phyloP scores from a whole-genome alignment of 2,113 vertebrate genomes.

The Smithornis capensis region DNA sequence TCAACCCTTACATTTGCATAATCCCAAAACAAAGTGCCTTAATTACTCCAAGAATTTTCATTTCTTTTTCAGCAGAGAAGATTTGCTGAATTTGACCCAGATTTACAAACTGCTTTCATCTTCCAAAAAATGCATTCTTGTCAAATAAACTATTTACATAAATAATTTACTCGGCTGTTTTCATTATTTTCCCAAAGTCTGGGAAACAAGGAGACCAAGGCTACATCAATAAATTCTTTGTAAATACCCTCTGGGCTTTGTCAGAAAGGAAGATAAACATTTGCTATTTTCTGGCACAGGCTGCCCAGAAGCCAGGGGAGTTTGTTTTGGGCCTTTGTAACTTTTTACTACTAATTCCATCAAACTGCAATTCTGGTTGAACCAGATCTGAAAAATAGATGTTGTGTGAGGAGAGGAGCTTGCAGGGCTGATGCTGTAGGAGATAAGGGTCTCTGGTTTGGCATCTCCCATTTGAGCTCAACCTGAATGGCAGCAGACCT shows the following conservation, averaged over 20 bases:
- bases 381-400: not conserved
- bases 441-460: not conserved
- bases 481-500: not conserved
- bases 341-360: not conserved
- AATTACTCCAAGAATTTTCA: not conserved
- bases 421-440: not conserved
- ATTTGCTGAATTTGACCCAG: constrained; percentile 10
- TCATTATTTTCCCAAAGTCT: not conserved
- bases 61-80: not conserved
- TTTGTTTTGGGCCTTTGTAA: not conserved
- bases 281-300: not conserved
- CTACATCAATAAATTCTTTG: not conserved
- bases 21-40: not conserved
- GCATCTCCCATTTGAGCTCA: not conserved
- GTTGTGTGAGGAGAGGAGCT: not conserved
- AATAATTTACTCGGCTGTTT: not conserved
- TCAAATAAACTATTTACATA: not conserved
- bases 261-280: not conserved
- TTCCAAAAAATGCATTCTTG: not conserved
- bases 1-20: not conserved
- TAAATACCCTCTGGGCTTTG: not conserved
- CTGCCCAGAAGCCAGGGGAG: not conserved
- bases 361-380: not conserved
- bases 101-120: not conserved
- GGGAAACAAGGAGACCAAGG: not conserved